phyloP scores from a whole-genome alignment of 2,888 invertebrate genomes.

The Anorthoa munda region DNA sequence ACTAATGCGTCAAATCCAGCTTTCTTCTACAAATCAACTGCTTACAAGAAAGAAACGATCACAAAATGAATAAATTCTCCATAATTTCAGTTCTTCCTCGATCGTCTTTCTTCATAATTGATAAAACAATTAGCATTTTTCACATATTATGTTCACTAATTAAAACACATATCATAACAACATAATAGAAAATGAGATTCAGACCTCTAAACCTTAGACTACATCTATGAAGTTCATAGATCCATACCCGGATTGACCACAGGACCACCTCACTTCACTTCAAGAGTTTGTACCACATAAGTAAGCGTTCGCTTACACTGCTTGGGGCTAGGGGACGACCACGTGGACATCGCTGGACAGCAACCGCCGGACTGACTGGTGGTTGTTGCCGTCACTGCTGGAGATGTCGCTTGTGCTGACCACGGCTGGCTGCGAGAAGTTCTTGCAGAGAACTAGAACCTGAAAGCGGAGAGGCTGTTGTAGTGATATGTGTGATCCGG shows the following conservation, averaged over 20 bases:
- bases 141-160: not conserved
- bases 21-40: not conserved
- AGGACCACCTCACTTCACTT: constrained; percentile 47
- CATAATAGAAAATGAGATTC: constrained; percentile 38
- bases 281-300: constrained; percentile 62
- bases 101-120: not conserved
- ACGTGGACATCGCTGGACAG: constrained; percentile 82
- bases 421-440: constrained; percentile 87
- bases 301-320: constrained; percentile 81
- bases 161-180: constrained; percentile 1
- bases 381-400: constrained; percentile 88
- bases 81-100: not conserved
- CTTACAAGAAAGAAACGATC: not conserved
- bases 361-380: constrained; percentile 86
- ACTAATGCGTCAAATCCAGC: constrained; percentile 6
- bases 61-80: not conserved
- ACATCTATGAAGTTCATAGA: constrained; percentile 40
- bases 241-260: constrained; percentile 15
- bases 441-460: constrained; percentile 88
- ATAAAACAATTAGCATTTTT: not conserved
- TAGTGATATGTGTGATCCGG: not conserved
- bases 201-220: constrained; percentile 26
- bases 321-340: constrained; percentile 84
- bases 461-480: constrained; percentile 63
- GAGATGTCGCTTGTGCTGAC: constrained; percentile 88